Evolutionary conservation across 1,140 invertebrate species (phyloP).

Genomic region (Palaemon carinicauda): DNA sequence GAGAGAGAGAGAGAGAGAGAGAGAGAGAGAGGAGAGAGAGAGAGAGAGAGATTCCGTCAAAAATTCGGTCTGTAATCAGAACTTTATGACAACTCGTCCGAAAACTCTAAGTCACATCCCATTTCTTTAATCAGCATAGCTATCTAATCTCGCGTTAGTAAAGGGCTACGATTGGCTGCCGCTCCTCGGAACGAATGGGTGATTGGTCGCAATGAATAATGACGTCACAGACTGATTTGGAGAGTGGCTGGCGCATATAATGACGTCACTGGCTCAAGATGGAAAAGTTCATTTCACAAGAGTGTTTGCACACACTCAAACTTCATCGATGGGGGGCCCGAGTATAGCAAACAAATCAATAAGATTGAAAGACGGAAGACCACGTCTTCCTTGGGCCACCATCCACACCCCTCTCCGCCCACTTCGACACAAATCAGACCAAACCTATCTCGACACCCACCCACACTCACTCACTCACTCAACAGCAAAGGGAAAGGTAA

Average conservation of each 20-base stretch:
- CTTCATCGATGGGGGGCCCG: slow-evolving; percentile 40
- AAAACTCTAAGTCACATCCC: slow-evolving; percentile 45
- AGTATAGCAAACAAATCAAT: slow-evolving; percentile 47
- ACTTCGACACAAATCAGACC: no score
- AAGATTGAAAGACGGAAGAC: slow-evolving; percentile 20
- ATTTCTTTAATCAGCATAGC: slow-evolving; percentile 51
- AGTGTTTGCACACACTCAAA: slow-evolving; percentile 47
- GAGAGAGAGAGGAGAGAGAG: slow-evolving; percentile 8
- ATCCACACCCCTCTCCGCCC: no score
- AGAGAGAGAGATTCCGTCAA: slow-evolving; percentile 22
- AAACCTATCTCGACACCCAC: no score
- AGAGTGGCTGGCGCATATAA: slow-evolving; percentile 15
- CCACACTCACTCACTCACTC: no score
- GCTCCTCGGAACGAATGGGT: not conserved
- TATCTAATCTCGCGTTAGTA: slow-evolving; percentile 42
- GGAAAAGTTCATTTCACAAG: slow-evolving; percentile 45
- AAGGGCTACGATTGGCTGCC: slow-evolving; percentile 6
- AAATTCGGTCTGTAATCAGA: slow-evolving; percentile 38
- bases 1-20: not conserved
- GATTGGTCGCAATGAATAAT: slow-evolving; percentile 32
- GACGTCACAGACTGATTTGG: slow-evolving; percentile 17
- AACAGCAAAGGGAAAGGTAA: no score
- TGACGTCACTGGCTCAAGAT: slow-evolving; percentile 47
- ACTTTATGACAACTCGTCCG: slow-evolving; percentile 47
- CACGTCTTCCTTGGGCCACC: not conserved